These are phyloP conservation scores for Entomyzon cyanotis DNA, from an alignment of 2,113 vertebrate species.

Conservation along the genomic window DNA sequence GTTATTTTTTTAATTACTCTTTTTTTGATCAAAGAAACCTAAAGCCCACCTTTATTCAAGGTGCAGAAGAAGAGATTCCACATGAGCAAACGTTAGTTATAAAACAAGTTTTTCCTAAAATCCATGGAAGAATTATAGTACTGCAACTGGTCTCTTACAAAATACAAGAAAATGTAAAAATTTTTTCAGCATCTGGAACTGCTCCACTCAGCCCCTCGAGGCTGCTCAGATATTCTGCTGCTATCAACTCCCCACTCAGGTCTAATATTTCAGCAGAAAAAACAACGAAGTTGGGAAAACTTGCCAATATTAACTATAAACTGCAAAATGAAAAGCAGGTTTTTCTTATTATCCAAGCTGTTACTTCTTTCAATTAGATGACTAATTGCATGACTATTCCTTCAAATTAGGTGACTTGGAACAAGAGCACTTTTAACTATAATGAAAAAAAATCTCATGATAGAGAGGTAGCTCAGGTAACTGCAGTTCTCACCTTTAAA, in stretches of 20 bases:
- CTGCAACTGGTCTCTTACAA: not conserved
- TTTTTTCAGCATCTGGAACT: slow-evolving; percentile 13
- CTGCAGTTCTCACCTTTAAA: not conserved
- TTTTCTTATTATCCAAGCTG: slow-evolving; percentile 9
- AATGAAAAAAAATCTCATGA: not conserved
- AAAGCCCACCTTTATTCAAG: not conserved
- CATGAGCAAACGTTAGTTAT: not conserved
- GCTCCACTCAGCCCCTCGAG: not conserved
- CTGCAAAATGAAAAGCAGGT: not conserved
- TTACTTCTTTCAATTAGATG: slow-evolving; percentile 1
- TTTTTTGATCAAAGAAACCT: not conserved
- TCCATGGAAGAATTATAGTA: not conserved
- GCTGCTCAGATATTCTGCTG: slow-evolving; percentile 22
- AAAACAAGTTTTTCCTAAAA: not conserved
- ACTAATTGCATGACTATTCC: slow-evolving; percentile 26
- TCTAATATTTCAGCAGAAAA: slow-evolving; percentile 41
- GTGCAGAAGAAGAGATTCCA: not conserved
- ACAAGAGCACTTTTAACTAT: not conserved
- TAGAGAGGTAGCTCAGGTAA: not conserved
- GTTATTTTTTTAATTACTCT: not conserved
- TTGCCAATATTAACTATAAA: not conserved
- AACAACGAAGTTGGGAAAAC: not conserved
- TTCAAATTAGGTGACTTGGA: not conserved
- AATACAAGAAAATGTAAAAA: not conserved
- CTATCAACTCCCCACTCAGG: not conserved